A percentile compares a stretch with the other conserved stretches of the same genome.
phyloP scores from a whole-genome alignment of 2,888 invertebrate genomes.

The Andrena dorsata region DNA sequence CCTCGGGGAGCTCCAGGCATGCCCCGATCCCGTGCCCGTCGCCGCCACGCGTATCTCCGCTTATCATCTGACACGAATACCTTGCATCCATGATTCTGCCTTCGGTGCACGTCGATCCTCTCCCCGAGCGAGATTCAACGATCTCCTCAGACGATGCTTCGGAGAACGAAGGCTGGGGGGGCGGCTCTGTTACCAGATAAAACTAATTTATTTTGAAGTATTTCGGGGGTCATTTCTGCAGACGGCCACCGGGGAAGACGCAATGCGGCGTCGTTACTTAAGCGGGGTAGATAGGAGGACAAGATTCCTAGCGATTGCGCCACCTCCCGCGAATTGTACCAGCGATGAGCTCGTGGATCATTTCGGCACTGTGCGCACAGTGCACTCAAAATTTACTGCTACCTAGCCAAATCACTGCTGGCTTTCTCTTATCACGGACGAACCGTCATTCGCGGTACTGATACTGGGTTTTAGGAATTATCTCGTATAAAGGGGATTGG shows the following conservation, averaged over 20 bases:
- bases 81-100: slow-evolving; percentile 28
- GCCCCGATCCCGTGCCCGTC: slow-evolving; percentile 21
- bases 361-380: neutral
- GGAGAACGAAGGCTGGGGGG: too few species aligned
- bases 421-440: neutral
- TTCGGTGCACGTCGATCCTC: slow-evolving; percentile 10
- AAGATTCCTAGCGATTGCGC: neutral
- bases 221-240: neutral
- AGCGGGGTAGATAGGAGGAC: neutral
- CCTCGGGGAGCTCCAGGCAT: slow-evolving; percentile 47
- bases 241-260: neutral
- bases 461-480: neutral
- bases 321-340: neutral
- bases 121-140: slow-evolving; percentile 7
- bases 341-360: neutral
- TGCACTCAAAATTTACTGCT: slow-evolving; percentile 6
- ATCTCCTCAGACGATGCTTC: neutral
- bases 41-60: neutral
- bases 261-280: neutral
- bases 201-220: too few species aligned
- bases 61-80: slow-evolving; percentile 45
- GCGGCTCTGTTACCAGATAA: too few species aligned
- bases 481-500: too few species aligned
- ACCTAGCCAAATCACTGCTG: neutral
- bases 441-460: neutral